phyloP scores from a whole-genome alignment of 2,797 vertebrate genomes.

The Squalus acanthias region DNA sequence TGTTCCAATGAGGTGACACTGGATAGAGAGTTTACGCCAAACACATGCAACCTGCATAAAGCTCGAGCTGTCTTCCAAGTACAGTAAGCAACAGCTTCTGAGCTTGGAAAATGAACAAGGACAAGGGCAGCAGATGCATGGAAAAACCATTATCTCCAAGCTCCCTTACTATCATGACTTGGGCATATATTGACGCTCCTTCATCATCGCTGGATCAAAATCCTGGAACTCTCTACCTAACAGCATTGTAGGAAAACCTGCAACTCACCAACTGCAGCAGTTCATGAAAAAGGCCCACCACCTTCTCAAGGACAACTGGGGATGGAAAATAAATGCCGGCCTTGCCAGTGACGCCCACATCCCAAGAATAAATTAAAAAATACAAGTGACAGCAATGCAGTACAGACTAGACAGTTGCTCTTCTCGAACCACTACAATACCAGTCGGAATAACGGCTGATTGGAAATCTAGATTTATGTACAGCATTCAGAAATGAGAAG shows the following conservation, averaged over 20 bases:
- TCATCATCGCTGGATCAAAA: neutral
- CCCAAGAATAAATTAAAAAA: neutral
- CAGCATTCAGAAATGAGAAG: neutral
- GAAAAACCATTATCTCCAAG: neutral
- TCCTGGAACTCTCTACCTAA: neutral
- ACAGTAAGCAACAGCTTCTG: too few species aligned
- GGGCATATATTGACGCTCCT: neutral
- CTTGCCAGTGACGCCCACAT: neutral
- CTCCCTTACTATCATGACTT: neutral
- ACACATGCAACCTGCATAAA: too few species aligned
- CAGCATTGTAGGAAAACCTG: neutral
- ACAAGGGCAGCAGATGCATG: too few species aligned
- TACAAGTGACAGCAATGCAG: neutral
- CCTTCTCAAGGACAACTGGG: neutral
- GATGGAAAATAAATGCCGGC: neutral
- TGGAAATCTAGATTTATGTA: neutral
- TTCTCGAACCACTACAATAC: neutral
- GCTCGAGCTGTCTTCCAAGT: too few species aligned
- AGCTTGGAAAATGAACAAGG: too few species aligned
- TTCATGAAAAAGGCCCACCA: neutral
- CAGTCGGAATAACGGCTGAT: neutral
- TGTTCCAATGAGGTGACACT: too few species aligned
- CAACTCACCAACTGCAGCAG: too few species aligned
- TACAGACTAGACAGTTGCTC: neutral
- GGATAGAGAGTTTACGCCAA: too few species aligned